A percentile compares a stretch with the other conserved stretches of the same genome.
phyloP scores from a whole-genome alignment of 2,888 invertebrate genomes.

The Catocala fraxini region DNA sequence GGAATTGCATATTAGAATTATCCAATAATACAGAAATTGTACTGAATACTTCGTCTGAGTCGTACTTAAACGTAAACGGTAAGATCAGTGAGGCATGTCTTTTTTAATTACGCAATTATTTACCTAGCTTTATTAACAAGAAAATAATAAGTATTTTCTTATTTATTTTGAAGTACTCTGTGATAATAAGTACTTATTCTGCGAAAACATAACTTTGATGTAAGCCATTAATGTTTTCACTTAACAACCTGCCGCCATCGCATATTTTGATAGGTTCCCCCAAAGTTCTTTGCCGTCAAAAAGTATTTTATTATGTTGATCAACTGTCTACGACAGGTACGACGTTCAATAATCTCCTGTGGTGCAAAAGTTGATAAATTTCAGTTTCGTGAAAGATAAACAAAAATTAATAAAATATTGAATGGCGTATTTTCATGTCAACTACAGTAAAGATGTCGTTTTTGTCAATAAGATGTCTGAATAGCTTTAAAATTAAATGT shows the following conservation, averaged over 20 bases:
- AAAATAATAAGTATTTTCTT: too few species aligned
- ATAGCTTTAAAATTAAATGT: too few species aligned
- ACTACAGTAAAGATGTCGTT: neutral
- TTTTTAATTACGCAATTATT: too few species aligned
- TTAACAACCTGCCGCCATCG: slow-evolving; percentile 9
- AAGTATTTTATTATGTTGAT: slow-evolving; percentile 31
- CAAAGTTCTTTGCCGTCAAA: slow-evolving; percentile 17
- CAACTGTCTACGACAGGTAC: slow-evolving; percentile 28
- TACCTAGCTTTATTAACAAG: too few species aligned
- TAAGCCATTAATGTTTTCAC: slow-evolving; percentile 7
- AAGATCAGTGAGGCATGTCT: too few species aligned
- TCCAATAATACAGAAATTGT: too few species aligned
- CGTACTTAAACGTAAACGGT: too few species aligned
- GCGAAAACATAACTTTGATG: slow-evolving; percentile 2
- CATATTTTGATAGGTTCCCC: slow-evolving; percentile 17
- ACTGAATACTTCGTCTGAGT: too few species aligned
- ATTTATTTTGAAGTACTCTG: too few species aligned
- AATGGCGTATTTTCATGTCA: neutral
- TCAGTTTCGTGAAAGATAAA: neutral
- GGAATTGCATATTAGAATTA: too few species aligned
- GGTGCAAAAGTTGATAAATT: slow-evolving; percentile 23
- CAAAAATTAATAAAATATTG: neutral
- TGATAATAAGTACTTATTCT: neutral
- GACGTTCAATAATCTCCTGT: slow-evolving; percentile 35
- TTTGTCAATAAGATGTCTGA: too few species aligned